Base-by-base conservation (phyloP, 64 coral and sea anemone genomes). In the Stichodactyla helianthus region DNA sequence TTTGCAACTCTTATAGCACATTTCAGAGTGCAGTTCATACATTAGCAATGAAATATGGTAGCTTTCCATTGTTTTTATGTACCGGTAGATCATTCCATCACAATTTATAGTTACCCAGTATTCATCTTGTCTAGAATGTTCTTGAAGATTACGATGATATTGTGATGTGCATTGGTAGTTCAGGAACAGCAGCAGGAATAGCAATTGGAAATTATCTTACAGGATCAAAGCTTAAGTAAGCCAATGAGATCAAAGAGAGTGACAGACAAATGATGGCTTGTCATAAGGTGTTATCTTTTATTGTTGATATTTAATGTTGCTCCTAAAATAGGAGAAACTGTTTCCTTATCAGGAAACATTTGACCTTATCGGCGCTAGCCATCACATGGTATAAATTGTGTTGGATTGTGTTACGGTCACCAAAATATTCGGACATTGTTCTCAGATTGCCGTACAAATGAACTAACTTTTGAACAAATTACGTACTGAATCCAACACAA, bases 71-170 rank as follows among this genome's bases (percentile, higher is more conserved):
- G 18, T 2, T 65, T 16, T 16, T 63, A 18, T 19, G 15, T 62
- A 3, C 59, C 18, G 14, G 4, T 18, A 13, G 14, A 5, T 65
- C 22, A n/a, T 65, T 23, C 18, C 5, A 15, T 60, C 35, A 44
- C 35, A 44, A 6, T 65, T 65, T 19, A 22, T 60, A 13, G 6
- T 81, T 79, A n/a, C n/a, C n/a, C n/a, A n/a, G n/a, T n/a, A 10
- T 86, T 87, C 18, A 52, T 86, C 27, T 74, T 6, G 26, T 74
- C 13, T 77, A 92, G 91, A 92, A 92, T 51, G 64, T 92, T n/a
- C 79, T 88, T 51, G 86, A 92, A 88, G 86, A 92, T 53, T 92
- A 74, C 55, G 91, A 92, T 50, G 91, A 92, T 55, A 92, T 92
- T 82, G 67, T 92, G 20, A 59, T 92, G 86, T 86, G 86, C 57